These are phyloP conservation scores for Sander lucioperca DNA, from an alignment of 2,113 vertebrate species.

Conservation along the genomic window DNA sequence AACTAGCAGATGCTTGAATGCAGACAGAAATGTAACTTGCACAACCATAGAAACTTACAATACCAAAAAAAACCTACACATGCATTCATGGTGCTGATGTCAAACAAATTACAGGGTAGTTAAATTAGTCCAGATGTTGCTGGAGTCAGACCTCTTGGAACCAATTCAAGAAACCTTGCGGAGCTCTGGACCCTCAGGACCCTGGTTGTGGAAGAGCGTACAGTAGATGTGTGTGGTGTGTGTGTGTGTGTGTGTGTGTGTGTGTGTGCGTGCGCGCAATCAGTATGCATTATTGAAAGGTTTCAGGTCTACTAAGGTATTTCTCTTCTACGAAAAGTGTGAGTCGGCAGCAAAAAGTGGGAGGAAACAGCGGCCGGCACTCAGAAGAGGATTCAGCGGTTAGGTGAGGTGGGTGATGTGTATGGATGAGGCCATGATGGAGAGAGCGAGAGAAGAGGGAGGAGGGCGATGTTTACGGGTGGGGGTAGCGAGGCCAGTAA, in stretches of 20 bases:
- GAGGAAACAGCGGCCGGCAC: slow-evolving; percentile 30
- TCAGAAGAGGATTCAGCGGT: slow-evolving; percentile 53
- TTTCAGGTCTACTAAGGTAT: slow-evolving; percentile 44
- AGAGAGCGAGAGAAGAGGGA: slow-evolving; percentile 63
- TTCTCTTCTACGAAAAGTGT: slow-evolving; percentile 44
- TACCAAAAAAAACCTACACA: neutral
- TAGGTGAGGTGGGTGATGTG: slow-evolving; percentile 68
- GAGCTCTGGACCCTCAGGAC: slow-evolving; percentile 22
- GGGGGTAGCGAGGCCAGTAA: slow-evolving; percentile 75
- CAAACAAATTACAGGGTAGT: slow-evolving; percentile 29
- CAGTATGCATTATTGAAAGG: slow-evolving; percentile 41
- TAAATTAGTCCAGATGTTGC: slow-evolving; percentile 39
- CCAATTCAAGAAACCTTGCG: slow-evolving; percentile 28
- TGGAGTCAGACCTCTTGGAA: slow-evolving; percentile 40
- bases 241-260: slow-evolving; percentile 9
- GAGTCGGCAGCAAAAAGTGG: slow-evolving; percentile 16
- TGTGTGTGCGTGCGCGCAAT: slow-evolving; percentile 19
- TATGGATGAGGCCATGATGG: slow-evolving; percentile 73
- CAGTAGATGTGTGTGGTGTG: neutral
- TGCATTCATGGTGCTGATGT: slow-evolving; percentile 37
- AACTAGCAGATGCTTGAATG: slow-evolving; percentile 11
- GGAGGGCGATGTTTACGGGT: slow-evolving; percentile 80
- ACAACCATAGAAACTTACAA: neutral
- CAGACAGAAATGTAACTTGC: slow-evolving; percentile 5
- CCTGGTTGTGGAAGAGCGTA: neutral